phyloP scores from a whole-genome alignment of 2,888 invertebrate genomes.

The Steinernema scapterisci region DNA sequence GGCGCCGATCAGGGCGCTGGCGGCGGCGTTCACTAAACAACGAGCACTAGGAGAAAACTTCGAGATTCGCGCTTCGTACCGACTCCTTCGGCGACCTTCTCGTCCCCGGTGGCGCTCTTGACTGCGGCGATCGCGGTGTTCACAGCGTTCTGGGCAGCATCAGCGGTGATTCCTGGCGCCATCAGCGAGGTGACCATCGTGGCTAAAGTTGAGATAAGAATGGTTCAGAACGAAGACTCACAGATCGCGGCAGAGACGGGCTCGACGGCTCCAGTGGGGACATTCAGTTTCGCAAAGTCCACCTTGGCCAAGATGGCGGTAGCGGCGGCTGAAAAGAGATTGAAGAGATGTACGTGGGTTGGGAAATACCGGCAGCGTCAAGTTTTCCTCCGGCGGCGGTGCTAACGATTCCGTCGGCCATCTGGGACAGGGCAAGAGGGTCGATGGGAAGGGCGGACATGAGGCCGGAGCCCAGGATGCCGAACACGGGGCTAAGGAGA shows the following conservation, averaged over 20 bases:
- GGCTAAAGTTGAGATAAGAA: neutral
- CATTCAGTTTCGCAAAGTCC: neutral
- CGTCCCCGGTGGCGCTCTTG: neutral
- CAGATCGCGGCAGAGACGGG: neutral
- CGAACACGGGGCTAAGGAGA: neutral
- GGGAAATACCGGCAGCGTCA: neutral
- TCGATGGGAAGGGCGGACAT: neutral
- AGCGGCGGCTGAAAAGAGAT: too few relatives aligned
- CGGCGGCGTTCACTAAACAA: neutral
- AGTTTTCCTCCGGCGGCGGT: neutral
- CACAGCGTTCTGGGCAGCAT: neutral
- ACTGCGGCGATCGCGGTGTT: neutral
- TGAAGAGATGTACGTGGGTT: too few relatives aligned
- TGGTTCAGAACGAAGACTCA: neutral
- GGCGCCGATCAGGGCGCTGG: neutral
- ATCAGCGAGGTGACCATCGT: neutral
- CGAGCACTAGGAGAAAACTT: neutral
- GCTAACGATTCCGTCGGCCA: neutral
- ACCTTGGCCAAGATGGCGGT: neutral
- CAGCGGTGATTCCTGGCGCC: neutral
- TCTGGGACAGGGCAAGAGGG: neutral
- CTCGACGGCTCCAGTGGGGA: neutral
- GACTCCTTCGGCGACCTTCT: neutral
- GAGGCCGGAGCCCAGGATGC: neutral
- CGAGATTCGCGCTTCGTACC: neutral